Percentiles rank a stretch among this genome's conserved stretches.
Conservation (phyloP, 2,113 vertebrate species). For the Setophaga coronata region DNA sequence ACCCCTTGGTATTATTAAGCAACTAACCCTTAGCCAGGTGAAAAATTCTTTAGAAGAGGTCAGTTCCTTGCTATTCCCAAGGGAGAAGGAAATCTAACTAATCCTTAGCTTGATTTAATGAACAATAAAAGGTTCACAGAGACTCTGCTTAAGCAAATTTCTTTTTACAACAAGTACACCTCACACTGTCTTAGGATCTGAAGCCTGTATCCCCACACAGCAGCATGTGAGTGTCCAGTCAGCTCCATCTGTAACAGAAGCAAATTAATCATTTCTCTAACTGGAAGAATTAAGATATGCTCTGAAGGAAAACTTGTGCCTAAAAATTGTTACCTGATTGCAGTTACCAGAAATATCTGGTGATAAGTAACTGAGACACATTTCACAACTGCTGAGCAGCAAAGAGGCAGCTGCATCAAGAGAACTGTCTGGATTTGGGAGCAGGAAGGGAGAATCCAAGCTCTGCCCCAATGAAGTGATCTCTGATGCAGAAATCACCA, state of each 20-base stretch:
- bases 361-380: not conserved
- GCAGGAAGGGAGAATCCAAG: not conserved
- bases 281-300: not conserved
- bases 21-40: not conserved
- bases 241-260: not conserved
- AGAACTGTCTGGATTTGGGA: not conserved
- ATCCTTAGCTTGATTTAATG: not conserved
- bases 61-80: not conserved
- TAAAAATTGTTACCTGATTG: not conserved
- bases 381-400: not conserved
- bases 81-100: not conserved
- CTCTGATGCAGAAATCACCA: not conserved
- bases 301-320: not conserved
- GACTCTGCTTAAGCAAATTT: not conserved
- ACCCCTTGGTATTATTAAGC: not conserved
- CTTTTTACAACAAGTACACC: not conserved
- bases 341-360: not conserved
- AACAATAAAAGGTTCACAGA: not conserved
- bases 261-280: not conserved
- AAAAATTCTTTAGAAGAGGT: not conserved
- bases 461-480: not conserved
- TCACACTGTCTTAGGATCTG: not conserved
- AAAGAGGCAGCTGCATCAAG: not conserved
- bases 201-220: not conserved
- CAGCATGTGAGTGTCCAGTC: not conserved